Base-by-base conservation (phyloP, 2,888 invertebrate species). In the Hymenopus coronatus region DNA sequence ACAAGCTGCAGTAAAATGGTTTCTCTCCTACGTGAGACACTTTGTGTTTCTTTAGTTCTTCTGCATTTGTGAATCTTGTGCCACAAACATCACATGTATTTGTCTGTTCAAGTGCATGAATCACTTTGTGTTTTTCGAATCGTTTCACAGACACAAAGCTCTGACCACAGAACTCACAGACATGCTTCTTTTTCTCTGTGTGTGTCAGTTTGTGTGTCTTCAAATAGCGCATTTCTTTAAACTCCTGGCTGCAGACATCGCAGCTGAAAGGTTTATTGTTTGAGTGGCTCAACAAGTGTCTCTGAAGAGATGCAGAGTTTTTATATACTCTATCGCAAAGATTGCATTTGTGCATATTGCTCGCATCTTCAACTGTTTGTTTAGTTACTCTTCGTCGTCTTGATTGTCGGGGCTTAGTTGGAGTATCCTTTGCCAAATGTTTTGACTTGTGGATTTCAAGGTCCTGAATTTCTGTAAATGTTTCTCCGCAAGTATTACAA, bases 11-110 rank as follows among this genome's bases (percentile, higher is more conserved):
- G 28, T 89, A 82, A 46, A 85, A 85, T 70, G 89, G 89, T 82
- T 88, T 89, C 28, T 89, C 89, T 12, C 89, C 89, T 9, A 83
- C 87, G 82, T 90, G 90, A 28, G 84, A 83, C 20, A 82, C 86
- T 25, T 88, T 88, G 82, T 90, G 90, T 12, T 81, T 84, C 15
- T 70, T 70, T 3, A 70, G 20, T 70, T 70, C 84, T 9, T 27
- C 84, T 54, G 83, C 70, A 9, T 28, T 46, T 7, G 54, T 84
- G 28, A 54, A 88, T 12, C 85, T 84, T 28, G 54, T 84, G n/a
- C 84, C 84, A 46, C 88, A 88, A n/a, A 84, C 84, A 27, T 88
- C 84, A 20, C 88, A 88, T 28, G 40, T 46, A 28, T 84, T 54
- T 46, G 83, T 84, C 25, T 83, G 84, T 40, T 27, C 20, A n/a